Evolutionary conservation across 2,888 invertebrate genomes (phyloP).

Genomic region (Fabriciana adippe): DNA sequence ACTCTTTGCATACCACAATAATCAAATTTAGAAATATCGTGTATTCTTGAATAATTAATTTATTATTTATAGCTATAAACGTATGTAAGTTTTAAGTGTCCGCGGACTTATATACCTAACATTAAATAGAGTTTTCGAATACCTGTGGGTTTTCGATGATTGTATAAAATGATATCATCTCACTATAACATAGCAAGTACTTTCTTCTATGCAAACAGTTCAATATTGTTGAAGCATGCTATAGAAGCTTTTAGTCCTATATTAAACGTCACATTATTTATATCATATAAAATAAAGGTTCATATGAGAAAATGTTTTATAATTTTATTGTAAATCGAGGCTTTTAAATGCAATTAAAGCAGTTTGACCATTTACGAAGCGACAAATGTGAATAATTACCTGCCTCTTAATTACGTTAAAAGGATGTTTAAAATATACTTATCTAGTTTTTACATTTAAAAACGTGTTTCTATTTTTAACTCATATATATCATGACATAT

Average conservation of each 20-base stretch:
- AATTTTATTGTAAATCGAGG: not conserved
- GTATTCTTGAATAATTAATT: not conserved
- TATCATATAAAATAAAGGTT: not conserved
- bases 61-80: not conserved
- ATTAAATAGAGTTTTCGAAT: not conserved
- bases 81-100: not conserved
- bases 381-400: constrained; percentile 5
- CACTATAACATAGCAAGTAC: not conserved
- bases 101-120: not conserved
- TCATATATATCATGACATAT: constrained; percentile 21
- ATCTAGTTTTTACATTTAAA: constrained; percentile 4
- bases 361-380: constrained; percentile 7
- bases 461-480: constrained; percentile 3
- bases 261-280: too few species aligned
- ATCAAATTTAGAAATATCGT: too few species aligned
- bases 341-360: not conserved
- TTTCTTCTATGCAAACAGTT: not conserved
- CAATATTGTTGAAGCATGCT: too few species aligned
- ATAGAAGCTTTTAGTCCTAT: too few species aligned
- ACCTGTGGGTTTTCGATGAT: not conserved
- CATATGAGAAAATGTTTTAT: not conserved
- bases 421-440: constrained; percentile 12
- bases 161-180: not conserved
- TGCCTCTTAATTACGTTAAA: constrained; percentile 1
- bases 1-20: too few species aligned